Base-by-base conservation (phyloP, 2,888 invertebrate species). In the Pristionchus arcanus region DNA sequence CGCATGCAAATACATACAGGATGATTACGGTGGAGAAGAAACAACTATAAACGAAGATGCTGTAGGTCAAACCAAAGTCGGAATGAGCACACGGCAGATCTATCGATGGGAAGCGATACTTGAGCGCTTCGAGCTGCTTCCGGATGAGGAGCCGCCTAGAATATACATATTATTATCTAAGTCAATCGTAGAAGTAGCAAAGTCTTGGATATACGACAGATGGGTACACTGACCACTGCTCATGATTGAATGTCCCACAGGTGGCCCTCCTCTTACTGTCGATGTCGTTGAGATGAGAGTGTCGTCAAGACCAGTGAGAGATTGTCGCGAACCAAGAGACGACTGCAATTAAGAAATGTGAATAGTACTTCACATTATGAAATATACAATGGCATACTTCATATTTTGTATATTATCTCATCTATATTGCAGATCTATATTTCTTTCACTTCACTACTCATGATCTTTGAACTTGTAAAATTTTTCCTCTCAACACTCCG, bases 51-150 rank as follows among this genome's bases (percentile, higher is more conserved):
- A 37, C 19, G 25, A 34, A 2, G 34, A 34, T n/a, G 25, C 0
- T 9, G 74, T 37, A 16, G 74, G 42, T 77, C 42, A 77, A 25
- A 49, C 42, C 42, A 49, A 49, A 49, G 42, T 42, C 5, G 42
- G 5, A 4, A 34, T 31, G 13, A 34, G 21, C 25, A 9, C 7
- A 25, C 37, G 42, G 25, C 42, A 77, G 42, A 16, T 81, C 81
- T 81, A 81, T 49, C 81, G 81, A 81, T 81, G 81, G n/a, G 81
- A 81, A n/a, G 81, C 49, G 34, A 81, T 81, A 16, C 81, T 81
- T 42, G 81, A 81, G 4, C 81, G 81, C n/a, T 42, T 81, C 49
- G 81, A 81, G 49, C 81, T 81, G 53, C 49, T 81, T 21, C 81
- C 34, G 0, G 81, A 81, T 31, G 74, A 77, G 37, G 74, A 77